Base-by-base conservation (phyloP, 1,140 invertebrate species). In the Drosophila pallidifrons region DNA sequence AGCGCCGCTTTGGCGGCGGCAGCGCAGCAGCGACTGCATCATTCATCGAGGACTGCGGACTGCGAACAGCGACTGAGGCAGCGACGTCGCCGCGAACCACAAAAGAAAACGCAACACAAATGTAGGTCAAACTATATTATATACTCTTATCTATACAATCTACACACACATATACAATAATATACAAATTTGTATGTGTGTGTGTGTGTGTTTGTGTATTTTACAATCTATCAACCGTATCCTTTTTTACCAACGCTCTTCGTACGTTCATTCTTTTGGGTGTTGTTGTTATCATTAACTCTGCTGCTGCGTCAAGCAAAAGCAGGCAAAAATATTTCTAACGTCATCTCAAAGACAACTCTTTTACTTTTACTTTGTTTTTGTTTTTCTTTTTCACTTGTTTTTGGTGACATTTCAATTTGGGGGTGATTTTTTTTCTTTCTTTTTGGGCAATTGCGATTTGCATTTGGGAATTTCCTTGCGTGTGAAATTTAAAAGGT, bases 1-100 rank as follows among this genome's bases (percentile, higher is more conserved):
- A 72, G 65, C 65, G 65, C 65, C 52, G 52, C 54, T 58, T 67
- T 67, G 43, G 65, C 65, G 63, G 51, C 63, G 54, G 65, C 64
- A 63, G 60, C 60, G 47, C 70, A 35, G 47, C 70, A 35, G 52
- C 30, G 60, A 16, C 51, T 32, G 25, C 51, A 16, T 20, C 61
- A 25, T 25, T 25, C 20, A 25, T 25, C 20, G 20, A 25, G 20
- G 20, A 25, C 20, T 1, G 16, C 16, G 16, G 16, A 16, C 16
- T 25, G 38, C 3, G 38, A 10, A 15, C 16, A 67, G 38, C 38
- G 38, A 41, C 38, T 10, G 38, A 7, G 38, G 10, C 38, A 10
- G 38, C 38, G 38, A 41, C 38, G 38, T 41, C 38, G 38, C 38
- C 38, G 38, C 38, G 38, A n/a, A 43, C 71, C 20, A 32, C 25